Conservation (phyloP, 2,113 vertebrate species). For the Peromyscus polionotus region DNA sequence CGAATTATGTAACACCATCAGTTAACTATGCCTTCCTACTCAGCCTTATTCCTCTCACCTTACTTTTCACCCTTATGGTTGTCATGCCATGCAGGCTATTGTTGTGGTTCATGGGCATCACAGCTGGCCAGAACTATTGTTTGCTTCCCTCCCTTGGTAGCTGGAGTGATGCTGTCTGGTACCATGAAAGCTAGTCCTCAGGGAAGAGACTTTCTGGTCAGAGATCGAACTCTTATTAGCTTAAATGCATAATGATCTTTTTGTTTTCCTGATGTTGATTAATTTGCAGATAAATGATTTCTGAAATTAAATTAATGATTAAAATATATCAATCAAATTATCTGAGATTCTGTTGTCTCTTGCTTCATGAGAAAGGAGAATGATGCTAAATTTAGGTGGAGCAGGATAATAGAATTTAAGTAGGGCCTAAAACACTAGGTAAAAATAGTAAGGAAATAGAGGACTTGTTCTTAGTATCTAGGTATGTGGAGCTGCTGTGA, state of each 20-base stretch:
- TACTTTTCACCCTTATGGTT: not conserved
- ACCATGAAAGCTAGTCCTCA: no score
- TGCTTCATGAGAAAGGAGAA: not conserved
- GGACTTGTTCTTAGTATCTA: not conserved
- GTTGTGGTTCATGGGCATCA: not conserved
- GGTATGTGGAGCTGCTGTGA: not conserved
- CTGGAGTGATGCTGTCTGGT: no score
- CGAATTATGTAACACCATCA: no score
- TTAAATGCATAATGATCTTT: not conserved
- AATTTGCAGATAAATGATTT: slow-evolving; percentile 7
- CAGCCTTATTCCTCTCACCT: no score
- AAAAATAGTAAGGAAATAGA: not conserved
- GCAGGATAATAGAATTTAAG: slow-evolving; percentile 1
- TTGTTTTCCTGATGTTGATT: not conserved
- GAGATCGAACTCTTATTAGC: not conserved
- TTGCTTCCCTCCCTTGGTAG: not conserved
- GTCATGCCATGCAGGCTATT: not conserved
- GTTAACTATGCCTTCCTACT: no score
- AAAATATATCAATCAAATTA: not conserved
- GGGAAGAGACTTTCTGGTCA: not conserved
- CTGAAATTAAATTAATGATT: slow-evolving; percentile 30
- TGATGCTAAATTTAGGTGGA: slow-evolving; percentile 8
- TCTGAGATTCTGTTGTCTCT: slow-evolving; percentile 22
- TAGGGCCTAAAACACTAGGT: not conserved
- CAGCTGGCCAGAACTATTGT: not conserved